These are phyloP conservation scores for Macheiramphus alcinus DNA, from an alignment of 2,113 vertebrate genomes.

Conservation along the genomic window DNA sequence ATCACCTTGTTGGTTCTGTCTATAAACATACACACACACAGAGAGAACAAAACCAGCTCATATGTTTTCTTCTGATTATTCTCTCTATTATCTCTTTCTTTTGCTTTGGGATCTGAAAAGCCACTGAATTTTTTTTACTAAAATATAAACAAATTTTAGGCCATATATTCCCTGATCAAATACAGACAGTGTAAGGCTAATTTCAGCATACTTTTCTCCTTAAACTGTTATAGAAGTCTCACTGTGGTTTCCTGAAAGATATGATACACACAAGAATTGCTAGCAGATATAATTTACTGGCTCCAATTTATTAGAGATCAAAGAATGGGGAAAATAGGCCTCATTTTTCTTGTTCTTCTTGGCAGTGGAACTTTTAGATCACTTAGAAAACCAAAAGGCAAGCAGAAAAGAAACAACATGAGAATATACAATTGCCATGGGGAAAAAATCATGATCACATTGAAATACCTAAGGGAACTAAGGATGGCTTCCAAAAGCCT, in stretches of 20 bases:
- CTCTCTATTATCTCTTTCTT: background rate
- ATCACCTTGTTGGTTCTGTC: background rate
- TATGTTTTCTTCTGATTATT: background rate
- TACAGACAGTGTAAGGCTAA: background rate
- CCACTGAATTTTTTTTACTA: background rate
- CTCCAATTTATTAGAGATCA: slow-evolving; percentile 16
- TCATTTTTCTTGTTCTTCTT: slow-evolving; percentile 24
- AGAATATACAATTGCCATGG: background rate
- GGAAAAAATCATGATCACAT: background rate
- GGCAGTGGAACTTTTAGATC: background rate
- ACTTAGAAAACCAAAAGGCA: background rate
- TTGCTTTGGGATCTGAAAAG: background rate
- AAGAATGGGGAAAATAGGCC: background rate
- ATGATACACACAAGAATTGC: slow-evolving; percentile 1
- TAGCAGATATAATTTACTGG: slow-evolving; percentile 20
- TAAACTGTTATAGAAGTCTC: background rate
- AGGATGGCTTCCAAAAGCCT: background rate
- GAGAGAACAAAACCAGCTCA: background rate
- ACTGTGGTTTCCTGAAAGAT: slow-evolving; percentile 9
- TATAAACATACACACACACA: background rate
- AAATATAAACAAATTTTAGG: background rate
- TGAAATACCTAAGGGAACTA: background rate
- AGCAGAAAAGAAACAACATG: background rate
- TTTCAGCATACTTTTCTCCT: background rate
- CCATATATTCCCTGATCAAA: background rate